These are phyloP conservation scores for Hoplias malabaricus DNA, from an alignment of 2,113 vertebrate species.

Conservation along the genomic window DNA sequence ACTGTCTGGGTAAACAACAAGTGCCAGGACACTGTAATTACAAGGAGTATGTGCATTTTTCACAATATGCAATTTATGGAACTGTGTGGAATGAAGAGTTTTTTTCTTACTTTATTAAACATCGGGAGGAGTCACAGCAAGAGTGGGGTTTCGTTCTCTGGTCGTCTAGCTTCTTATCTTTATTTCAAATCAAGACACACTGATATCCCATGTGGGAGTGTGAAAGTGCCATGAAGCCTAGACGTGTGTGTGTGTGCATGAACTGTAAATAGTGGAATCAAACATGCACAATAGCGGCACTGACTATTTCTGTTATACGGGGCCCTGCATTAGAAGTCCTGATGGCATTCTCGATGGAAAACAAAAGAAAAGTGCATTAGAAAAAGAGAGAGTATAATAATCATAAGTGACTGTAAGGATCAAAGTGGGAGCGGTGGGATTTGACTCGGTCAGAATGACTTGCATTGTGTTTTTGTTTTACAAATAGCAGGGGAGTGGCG, in stretches of 20 bases:
- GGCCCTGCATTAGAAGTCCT: conserved; percentile 17
- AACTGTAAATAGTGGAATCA: conserved; percentile 40
- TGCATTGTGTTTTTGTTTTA: conserved; percentile 17
- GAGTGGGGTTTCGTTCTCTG: conserved; percentile 5
- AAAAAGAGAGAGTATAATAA: background rate
- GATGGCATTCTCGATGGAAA: conserved; percentile 20
- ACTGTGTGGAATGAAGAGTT: no score
- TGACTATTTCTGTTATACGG: conserved; percentile 44
- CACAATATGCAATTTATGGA: no score
- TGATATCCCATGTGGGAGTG: background rate
- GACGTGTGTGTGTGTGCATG: background rate
- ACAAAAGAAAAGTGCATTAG: conserved; percentile 11
- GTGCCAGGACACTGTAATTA: no score
- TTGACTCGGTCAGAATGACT: conserved; percentile 28
- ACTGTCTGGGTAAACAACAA: no score
- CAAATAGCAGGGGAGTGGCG: conserved; percentile 8
- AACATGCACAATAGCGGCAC: conserved; percentile 21
- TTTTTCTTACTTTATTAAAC: background rate
- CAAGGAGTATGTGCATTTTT: no score
- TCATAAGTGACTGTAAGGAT: background rate
- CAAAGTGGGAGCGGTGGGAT: conserved; percentile 5
- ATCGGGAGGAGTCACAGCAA: background rate
- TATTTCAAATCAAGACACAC: conserved; percentile 40
- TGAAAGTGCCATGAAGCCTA: conserved; percentile 19
- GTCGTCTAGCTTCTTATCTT: conserved; percentile 31